A percentile compares a stretch with the other conserved stretches of the same genome.
These are phyloP conservation scores for Parthenolecanium corni DNA, from an alignment of 2,888 invertebrate species.

Conservation along the genomic window DNA sequence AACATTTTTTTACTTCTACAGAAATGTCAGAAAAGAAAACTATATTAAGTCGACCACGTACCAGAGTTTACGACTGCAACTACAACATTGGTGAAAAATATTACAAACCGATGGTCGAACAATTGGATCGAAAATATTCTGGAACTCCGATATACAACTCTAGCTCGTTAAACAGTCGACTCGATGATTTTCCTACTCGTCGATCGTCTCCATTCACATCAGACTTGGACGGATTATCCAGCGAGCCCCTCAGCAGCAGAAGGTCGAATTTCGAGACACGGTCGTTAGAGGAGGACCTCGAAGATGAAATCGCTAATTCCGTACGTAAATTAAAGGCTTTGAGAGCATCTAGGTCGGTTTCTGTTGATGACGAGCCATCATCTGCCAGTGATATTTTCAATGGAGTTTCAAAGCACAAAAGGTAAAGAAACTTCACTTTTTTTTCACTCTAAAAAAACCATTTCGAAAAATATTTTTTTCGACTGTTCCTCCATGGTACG, in stretches of 20 bases:
- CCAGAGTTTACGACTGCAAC: slow-evolving; percentile 74
- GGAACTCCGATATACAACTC: slow-evolving; percentile 44
- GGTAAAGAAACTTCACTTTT: slow-evolving; percentile 6
- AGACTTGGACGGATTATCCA: slow-evolving; percentile 40
- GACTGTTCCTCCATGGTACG: too few relatives aligned
- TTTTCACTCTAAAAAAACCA: too few relatives aligned
- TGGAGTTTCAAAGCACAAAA: slow-evolving; percentile 20
- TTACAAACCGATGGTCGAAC: slow-evolving; percentile 64
- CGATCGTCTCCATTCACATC: slow-evolving; percentile 37
- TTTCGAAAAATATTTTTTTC: too few relatives aligned
- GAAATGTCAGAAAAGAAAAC: slow-evolving; percentile 32
- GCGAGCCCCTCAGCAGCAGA: slow-evolving; percentile 45
- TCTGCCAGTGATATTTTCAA: slow-evolving; percentile 14
- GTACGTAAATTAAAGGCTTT: slow-evolving; percentile 23
- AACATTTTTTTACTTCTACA: neutral
- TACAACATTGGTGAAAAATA: slow-evolving; percentile 74
- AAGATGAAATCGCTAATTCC: slow-evolving; percentile 29
- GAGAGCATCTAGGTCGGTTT: slow-evolving; percentile 26
- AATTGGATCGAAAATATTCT: slow-evolving; percentile 58
- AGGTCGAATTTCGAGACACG: slow-evolving; percentile 27
- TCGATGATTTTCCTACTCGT: slow-evolving; percentile 32
- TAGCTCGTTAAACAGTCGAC: slow-evolving; percentile 39
- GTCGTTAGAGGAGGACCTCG: slow-evolving; percentile 30
- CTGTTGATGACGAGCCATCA: slow-evolving; percentile 12
- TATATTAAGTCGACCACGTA: slow-evolving; percentile 50